phyloP scores from a whole-genome alignment of 92 coral and sea anemone genomes.

The Paragorgia papillata region DNA sequence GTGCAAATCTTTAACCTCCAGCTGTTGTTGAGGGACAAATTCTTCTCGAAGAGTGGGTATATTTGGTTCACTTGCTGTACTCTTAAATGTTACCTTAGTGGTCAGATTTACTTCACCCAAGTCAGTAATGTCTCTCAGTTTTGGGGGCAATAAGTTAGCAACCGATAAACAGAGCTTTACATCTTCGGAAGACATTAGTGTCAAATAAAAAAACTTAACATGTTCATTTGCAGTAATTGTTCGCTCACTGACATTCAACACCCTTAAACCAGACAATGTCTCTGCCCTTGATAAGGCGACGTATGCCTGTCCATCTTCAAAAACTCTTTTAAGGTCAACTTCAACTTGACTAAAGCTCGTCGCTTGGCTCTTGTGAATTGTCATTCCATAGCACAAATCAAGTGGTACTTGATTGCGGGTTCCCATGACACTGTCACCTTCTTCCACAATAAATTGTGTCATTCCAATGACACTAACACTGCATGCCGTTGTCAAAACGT shows the following conservation, averaged over 20 bases:
- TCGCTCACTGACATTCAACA: neutral
- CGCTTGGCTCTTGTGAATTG: slow-evolving; percentile 44
- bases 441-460: slow-evolving; percentile 22
- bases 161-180: neutral
- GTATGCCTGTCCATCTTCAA: slow-evolving; percentile 25
- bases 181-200: neutral
- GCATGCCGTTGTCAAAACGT: slow-evolving; percentile 21
- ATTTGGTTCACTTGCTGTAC: slow-evolving; percentile 15
- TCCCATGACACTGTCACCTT: slow-evolving; percentile 12
- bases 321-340: slow-evolving; percentile 14
- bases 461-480: neutral
- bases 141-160: slow-evolving; percentile 6
- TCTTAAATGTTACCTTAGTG: neutral
- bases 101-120: slow-evolving; percentile 4
- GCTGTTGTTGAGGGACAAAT: neutral
- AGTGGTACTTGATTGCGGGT: slow-evolving; percentile 46
- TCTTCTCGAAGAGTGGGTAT: neutral
- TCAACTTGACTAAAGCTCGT: slow-evolving; percentile 24
- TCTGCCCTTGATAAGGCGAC: slow-evolving; percentile 28
- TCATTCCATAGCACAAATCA: slow-evolving; percentile 22
- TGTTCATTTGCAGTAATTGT: neutral
- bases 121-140: neutral
- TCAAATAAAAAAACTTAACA: slow-evolving; percentile 6
- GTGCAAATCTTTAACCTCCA: neutral
- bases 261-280: slow-evolving; percentile 6